Evolutionary conservation across 2,797 vertebrate species (phyloP).

Genomic region (Xenentodon cancila): DNA sequence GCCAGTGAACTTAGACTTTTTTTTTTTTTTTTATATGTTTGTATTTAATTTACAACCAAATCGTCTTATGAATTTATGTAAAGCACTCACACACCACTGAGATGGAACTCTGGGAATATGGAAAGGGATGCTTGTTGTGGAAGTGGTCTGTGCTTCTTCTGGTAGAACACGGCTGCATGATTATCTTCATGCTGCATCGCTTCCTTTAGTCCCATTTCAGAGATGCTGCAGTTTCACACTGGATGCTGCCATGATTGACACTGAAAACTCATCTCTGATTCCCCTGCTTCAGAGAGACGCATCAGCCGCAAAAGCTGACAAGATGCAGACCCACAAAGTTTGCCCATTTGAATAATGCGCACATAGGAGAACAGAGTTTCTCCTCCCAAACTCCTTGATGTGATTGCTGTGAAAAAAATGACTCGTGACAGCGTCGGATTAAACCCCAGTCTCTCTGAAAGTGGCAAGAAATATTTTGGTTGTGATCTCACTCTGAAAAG

Average conservation of each 20-base stretch:
- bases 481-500: conserved; percentile 68
- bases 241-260: conserved; percentile 62
- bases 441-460: conserved; percentile 57
- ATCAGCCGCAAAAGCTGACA: conserved; percentile 44
- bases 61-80: conserved; percentile 72
- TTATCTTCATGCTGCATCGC: conserved; percentile 58
- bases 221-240: conserved; percentile 53
- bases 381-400: conserved; percentile 67
- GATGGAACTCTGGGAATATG: conserved; percentile 35
- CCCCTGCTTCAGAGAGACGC: conserved; percentile 43
- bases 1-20: conserved; percentile 69
- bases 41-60: conserved; percentile 73
- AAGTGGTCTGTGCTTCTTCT: conserved; percentile 52
- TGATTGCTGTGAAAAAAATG: conserved; percentile 57
- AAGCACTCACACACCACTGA: conserved; percentile 38
- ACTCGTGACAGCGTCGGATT: conserved; percentile 68
- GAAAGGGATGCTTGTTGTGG: conserved; percentile 29
- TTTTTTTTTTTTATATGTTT: conserved; percentile 62
- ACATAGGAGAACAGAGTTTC: conserved; percentile 65
- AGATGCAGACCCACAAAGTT: conserved; percentile 50
- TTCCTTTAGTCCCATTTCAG: conserved; percentile 69
- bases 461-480: conserved; percentile 26
- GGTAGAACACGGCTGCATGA: conserved; percentile 42
- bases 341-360: conserved; percentile 72
- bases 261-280: conserved; percentile 52